Evolutionary conservation across 2,888 invertebrate genomes (phyloP), one percentile per base, ranked within the genome.

Genomic region (Noctua pronuba): DNA sequence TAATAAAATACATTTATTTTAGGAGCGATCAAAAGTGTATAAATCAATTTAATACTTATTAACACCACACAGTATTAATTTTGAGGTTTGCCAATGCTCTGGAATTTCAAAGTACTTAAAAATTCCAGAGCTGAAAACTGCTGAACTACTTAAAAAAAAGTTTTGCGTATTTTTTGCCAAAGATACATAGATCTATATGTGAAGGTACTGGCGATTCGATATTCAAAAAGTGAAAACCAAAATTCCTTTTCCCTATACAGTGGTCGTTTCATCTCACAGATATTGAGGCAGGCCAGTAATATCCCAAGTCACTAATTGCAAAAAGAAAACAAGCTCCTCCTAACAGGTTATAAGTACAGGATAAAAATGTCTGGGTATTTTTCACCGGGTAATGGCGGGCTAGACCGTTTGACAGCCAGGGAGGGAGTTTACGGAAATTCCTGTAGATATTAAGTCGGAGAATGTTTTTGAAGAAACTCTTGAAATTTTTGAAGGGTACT

Each of bases 341-440:
- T 91, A 91, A 91, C 92, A 93, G 93, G 93, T 94, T 92, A 91
- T 91, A 92, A 93, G 93, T 89, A 92, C 89, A 84, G 91, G 92
- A 93, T 93, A 94, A 94, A 95, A 95, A 94, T 93, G 93, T 94
- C 93, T 92, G 93, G 91, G 87, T 92, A 93, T 93, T 95, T 95
- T 94, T 94, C 92, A 93, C 88, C 88, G 89, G 86, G 92, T 90
- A 92, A 91, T 89, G 90, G 92, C 89, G 88, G 89, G 88, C 88
- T 89, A 91, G 91, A 92, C 91, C 91, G 89, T 89, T 89, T 87
- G 86, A 80, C 49, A 73, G 46, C 73, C 93, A 93, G 93, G 86
- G 92, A 35, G 70, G 92, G 87, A 93, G 73, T 90, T 72, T 46
- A 62, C 3, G 1, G 7, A 55, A 62, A 72, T 78, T 75, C 31